Evolutionary conservation across 2,113 vertebrate genomes (phyloP).

Genomic region (Solenodon paradoxus): DNA sequence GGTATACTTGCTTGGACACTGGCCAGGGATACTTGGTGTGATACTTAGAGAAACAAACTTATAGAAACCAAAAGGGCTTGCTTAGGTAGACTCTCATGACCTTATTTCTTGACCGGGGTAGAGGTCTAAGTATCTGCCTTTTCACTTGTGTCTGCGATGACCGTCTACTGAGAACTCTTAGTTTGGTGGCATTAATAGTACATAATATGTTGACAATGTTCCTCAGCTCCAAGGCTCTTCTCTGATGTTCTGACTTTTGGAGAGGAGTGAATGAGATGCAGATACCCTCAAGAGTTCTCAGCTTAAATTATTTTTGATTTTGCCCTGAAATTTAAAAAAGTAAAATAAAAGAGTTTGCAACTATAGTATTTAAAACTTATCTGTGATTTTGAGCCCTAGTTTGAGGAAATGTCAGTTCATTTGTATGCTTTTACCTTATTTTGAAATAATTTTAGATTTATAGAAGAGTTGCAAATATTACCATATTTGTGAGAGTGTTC

Average conservation of each 20-base stretch:
- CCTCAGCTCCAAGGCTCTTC: not conserved
- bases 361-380: not conserved
- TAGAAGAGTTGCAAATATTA: not conserved
- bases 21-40: not conserved
- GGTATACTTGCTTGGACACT: conserved; percentile 1
- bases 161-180: not conserved
- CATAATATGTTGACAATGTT: not conserved
- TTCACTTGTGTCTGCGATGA: not conserved
- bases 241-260: not conserved
- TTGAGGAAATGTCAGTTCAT: not conserved
- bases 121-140: not conserved
- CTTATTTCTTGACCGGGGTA: not conserved
- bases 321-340: not conserved
- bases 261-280: not conserved
- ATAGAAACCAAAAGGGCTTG: not conserved
- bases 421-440: conserved; percentile 28
- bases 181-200: not conserved
- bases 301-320: conserved; percentile 3
- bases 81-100: not conserved
- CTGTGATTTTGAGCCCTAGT: not conserved
- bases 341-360: not conserved
- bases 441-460: conserved; percentile 29
- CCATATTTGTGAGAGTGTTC: not conserved
- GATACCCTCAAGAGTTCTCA: not conserved
- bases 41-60: not conserved